Evolutionary conservation across 2,888 invertebrate genomes (phyloP).

Genomic region (Melanostoma mellinum): DNA sequence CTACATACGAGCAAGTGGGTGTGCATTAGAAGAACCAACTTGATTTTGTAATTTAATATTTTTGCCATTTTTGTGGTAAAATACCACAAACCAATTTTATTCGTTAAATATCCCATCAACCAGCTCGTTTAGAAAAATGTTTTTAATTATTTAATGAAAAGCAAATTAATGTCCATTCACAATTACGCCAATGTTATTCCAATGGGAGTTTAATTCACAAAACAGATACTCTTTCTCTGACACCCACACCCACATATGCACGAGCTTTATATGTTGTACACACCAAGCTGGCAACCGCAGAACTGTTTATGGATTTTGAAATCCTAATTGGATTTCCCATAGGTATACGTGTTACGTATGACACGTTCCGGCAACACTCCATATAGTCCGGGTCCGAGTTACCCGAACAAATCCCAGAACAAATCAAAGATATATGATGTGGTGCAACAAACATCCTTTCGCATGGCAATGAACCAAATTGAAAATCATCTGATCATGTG

Average conservation of each 20-base stretch:
- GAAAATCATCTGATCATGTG: slow-evolving; percentile 52
- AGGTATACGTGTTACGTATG: slow-evolving; percentile 48
- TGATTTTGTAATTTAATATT: slow-evolving; percentile 46
- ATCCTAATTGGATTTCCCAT: slow-evolving; percentile 70
- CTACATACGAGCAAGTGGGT: background rate
- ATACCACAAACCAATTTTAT: slow-evolving; percentile 41
- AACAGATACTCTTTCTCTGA: background rate
- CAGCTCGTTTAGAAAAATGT: slow-evolving; percentile 40
- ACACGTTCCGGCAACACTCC: slow-evolving; percentile 22
- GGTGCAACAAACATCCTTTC: background rate
- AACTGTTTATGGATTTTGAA: slow-evolving; percentile 65
- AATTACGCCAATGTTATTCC: slow-evolving; percentile 10
- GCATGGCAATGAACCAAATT: slow-evolving; percentile 32
- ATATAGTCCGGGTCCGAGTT: slow-evolving; percentile 3
- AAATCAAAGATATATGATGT: slow-evolving; percentile 45
- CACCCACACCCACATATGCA: background rate
- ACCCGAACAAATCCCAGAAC: slow-evolving; percentile 13
- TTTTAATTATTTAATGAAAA: slow-evolving; percentile 70
- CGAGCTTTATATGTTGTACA: slow-evolving; percentile 17
- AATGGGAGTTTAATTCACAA: slow-evolving; percentile 45
- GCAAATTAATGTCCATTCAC: slow-evolving; percentile 53
- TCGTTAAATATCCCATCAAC: slow-evolving; percentile 54
- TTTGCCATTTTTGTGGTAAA: slow-evolving; percentile 45
- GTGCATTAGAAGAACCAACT: slow-evolving; percentile 1
- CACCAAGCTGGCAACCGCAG: slow-evolving; percentile 39